Evolutionary conservation across 2,888 invertebrate species (phyloP).

Genomic region (Drosophila nigritarsus): DNA sequence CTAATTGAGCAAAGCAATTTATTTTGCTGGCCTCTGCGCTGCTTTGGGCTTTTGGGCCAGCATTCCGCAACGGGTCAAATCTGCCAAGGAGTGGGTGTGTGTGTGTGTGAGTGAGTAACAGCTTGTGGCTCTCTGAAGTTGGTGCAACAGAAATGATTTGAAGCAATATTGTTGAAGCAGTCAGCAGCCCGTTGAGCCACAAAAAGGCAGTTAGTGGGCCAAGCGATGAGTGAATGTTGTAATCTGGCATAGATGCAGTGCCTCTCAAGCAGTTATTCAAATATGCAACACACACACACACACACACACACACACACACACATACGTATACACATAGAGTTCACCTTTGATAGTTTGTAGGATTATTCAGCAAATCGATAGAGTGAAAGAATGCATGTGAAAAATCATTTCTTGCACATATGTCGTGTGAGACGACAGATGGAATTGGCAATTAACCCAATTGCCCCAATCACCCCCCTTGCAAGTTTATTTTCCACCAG

Average conservation of each 20-base stretch:
- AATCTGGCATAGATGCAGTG: background rate
- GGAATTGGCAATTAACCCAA: slow-evolving; percentile 16
- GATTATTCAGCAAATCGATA: background rate
- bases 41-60: slow-evolving; percentile 7
- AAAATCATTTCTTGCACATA: background rate
- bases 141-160: slow-evolving; percentile 32
- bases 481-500: background rate
- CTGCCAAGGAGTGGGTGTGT: slow-evolving; percentile 9
- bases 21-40: slow-evolving; percentile 46
- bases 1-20: slow-evolving; percentile 76
- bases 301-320: background rate
- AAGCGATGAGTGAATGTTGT: slow-evolving; percentile 8
- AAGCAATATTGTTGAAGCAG: slow-evolving; percentile 4
- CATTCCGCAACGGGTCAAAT: slow-evolving; percentile 11
- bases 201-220: background rate
- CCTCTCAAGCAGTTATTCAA: background rate
- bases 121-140: slow-evolving; percentile 8
- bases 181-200: background rate
- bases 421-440: background rate
- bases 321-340: background rate
- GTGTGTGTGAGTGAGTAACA: background rate
- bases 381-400: background rate
- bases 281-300: background rate
- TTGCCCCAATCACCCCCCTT: background rate
- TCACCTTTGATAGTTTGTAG: no score